These are phyloP conservation scores for Sycophila texana DNA, from an alignment of 2,888 invertebrate species.

Conservation along the genomic window DNA sequence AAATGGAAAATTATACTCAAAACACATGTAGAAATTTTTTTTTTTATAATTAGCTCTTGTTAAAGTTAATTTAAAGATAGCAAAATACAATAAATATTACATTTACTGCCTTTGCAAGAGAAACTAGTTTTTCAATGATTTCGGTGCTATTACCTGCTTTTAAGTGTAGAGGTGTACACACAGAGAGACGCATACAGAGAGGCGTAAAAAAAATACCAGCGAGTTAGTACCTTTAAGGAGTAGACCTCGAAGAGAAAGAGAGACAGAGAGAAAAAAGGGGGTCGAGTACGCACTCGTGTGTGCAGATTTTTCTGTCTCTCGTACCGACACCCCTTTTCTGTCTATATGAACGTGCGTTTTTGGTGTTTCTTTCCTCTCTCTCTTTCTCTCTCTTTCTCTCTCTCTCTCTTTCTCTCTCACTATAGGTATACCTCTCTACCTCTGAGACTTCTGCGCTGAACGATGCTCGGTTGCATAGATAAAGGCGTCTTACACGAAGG, in stretches of 20 bases:
- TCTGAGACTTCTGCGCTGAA: slow-evolving; percentile 13
- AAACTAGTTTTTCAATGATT: slow-evolving; percentile 24
- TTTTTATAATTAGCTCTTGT: neutral
- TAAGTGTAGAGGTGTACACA: neutral
- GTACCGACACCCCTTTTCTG: neutral
- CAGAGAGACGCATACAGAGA: neutral
- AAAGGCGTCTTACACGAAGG: neutral
- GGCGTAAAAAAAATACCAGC: neutral
- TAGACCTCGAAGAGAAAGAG: neutral
- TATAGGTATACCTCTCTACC: neutral
- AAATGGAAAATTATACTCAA: no score
- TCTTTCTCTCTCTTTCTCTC: slow-evolving; percentile 15
- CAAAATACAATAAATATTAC: neutral
- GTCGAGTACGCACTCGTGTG: slow-evolving; percentile 28
- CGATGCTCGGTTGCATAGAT: neutral
- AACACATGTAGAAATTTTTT: neutral
- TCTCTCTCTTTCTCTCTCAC: neutral
- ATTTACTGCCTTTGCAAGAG: neutral
- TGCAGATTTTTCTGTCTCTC: slow-evolving; percentile 18
- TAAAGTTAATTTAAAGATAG: neutral
- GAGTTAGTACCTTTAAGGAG: neutral
- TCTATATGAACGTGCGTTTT: slow-evolving; percentile 23
- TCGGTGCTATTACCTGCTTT: neutral
- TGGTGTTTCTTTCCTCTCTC: neutral
- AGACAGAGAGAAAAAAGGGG: slow-evolving; percentile 31